phyloP scores from a whole-genome alignment of 2,797 vertebrate genomes.

The Parotocinclus haroldoi region DNA sequence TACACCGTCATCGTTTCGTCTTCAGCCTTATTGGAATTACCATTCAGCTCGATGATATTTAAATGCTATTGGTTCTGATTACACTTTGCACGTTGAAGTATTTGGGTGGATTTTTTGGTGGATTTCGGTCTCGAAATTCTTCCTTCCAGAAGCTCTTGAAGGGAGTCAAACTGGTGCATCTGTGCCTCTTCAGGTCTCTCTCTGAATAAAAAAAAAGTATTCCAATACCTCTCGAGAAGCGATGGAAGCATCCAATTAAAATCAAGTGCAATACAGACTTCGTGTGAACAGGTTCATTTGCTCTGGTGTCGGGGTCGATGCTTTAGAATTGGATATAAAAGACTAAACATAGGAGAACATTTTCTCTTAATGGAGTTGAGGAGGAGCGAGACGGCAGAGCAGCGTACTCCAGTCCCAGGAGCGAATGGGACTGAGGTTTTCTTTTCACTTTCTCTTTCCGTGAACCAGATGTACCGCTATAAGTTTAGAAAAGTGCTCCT shows the following conservation, averaged over 20 bases:
- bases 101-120: no score
- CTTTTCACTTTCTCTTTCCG: neutral
- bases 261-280: conserved; percentile 9
- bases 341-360: neutral
- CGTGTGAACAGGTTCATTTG: neutral
- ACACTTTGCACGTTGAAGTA: neutral
- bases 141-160: no score
- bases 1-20: no score
- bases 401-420: neutral
- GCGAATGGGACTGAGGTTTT: neutral
- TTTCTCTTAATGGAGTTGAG: conserved; percentile 1
- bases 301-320: neutral
- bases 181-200: neutral
- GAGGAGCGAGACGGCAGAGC: no score
- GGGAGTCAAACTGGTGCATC: neutral
- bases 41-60: no score
- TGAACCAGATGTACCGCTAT: conserved; percentile 7
- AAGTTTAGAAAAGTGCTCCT: neutral
- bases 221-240: conserved; percentile 3
- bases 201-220: neutral
- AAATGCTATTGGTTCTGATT: no score
- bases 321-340: conserved; percentile 3
- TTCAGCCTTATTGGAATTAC: no score
- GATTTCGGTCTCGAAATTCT: no score
- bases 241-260: conserved; percentile 13